These are phyloP conservation scores for Morone saxatilis DNA, from an alignment of 2,113 vertebrate species.

Conservation along the genomic window DNA sequence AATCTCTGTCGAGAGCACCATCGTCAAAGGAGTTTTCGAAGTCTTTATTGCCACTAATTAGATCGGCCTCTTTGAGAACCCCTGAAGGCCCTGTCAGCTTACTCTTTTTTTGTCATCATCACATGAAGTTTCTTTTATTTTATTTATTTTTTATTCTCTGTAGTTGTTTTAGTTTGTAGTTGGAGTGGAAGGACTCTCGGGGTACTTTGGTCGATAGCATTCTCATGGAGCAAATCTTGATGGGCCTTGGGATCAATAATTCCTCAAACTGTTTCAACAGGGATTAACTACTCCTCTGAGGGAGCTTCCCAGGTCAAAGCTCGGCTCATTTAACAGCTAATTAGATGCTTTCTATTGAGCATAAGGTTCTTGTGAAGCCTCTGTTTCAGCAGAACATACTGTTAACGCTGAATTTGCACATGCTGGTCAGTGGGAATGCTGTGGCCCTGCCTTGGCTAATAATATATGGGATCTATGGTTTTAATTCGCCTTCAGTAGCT, in stretches of 20 bases:
- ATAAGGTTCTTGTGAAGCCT: conserved; percentile 68
- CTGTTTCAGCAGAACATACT: conserved; percentile 63
- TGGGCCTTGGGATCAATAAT: conserved; percentile 76
- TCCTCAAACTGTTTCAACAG: conserved; percentile 75
- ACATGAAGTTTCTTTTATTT: background rate
- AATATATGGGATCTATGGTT: conserved; percentile 35
- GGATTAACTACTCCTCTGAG: conserved; percentile 76
- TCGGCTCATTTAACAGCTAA: conserved; percentile 78
- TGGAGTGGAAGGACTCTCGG: conserved; percentile 43
- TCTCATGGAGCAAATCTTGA: conserved; percentile 65
- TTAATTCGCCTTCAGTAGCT: conserved; percentile 26
- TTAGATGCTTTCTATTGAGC: conserved; percentile 77
- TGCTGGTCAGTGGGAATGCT: conserved; percentile 43
- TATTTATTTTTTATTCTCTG: conserved; percentile 11
- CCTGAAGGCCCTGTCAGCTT: conserved; percentile 44
- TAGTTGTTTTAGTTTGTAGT: conserved; percentile 35
- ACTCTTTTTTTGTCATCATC: conserved; percentile 52
- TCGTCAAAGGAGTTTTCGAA: conserved; percentile 50
- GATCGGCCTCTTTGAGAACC: conserved; percentile 43
- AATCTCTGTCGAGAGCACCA: conserved; percentile 45
- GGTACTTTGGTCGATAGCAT: conserved; percentile 64
- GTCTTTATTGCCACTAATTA: conserved; percentile 66
- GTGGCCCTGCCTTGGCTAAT: conserved; percentile 33
- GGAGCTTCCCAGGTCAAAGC: conserved; percentile 67
- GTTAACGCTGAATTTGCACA: conserved; percentile 61